Conservation (phyloP, 2,797 vertebrate species). For the Pampus argenteus region DNA sequence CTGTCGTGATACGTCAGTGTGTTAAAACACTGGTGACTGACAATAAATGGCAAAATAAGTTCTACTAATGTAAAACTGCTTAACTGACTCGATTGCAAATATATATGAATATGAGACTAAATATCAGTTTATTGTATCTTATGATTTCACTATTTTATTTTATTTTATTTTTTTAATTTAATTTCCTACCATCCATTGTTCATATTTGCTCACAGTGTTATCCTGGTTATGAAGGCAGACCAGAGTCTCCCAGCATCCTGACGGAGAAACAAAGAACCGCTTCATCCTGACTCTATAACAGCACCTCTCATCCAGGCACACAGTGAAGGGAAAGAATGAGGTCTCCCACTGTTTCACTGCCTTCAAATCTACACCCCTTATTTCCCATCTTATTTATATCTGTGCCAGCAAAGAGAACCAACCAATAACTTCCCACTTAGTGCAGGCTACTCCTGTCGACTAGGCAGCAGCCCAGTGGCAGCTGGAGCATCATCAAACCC, state of each 20-base stretch:
- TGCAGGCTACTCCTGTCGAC: not conserved
- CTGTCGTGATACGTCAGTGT: not conserved
- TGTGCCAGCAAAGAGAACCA: not conserved
- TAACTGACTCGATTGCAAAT: not conserved
- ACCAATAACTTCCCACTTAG: conserved; percentile 49
- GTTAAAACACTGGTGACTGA: not conserved
- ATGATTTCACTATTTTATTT: not conserved
- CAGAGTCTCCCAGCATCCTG: conserved; percentile 22
- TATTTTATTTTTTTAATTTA: not conserved
- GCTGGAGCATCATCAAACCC: conserved; percentile 43
- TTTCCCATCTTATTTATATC: conserved; percentile 18
- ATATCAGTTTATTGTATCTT: not conserved
- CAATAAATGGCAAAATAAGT: not conserved
- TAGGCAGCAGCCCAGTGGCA: conserved; percentile 1
- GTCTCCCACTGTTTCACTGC: conserved; percentile 21
- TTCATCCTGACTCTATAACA: conserved; percentile 37
- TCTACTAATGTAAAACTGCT: not conserved
- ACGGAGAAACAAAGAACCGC: conserved; percentile 50
- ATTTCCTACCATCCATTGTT: conserved; percentile 13
- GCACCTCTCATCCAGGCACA: conserved; percentile 47
- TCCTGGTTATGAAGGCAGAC: conserved; percentile 1
- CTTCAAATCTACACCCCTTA: conserved; percentile 2
- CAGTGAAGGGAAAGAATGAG: conserved; percentile 6
- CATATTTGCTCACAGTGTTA: not conserved
- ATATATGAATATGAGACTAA: not conserved